A percentile compares a stretch with the other conserved stretches of the same genome.
These are phyloP conservation scores for Heptascelio sp. DNA, from an alignment of 2,888 invertebrate species.

Conservation along the genomic window DNA sequence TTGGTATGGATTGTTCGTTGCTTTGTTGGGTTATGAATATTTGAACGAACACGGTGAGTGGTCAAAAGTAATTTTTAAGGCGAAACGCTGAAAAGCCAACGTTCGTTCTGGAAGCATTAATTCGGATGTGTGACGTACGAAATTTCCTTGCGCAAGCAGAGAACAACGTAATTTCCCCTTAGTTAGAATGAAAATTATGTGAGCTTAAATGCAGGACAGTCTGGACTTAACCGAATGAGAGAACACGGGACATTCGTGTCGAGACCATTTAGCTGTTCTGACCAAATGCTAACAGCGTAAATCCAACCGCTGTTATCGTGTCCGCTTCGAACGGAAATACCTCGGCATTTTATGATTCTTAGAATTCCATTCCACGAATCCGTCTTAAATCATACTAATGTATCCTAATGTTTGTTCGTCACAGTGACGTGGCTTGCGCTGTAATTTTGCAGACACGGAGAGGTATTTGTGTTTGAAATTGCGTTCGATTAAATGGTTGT, in stretches of 20 bases:
- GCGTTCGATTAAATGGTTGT: too few relatives aligned
- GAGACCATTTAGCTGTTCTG: constrained; percentile 73
- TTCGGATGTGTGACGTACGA: constrained; percentile 48
- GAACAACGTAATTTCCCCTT: constrained; percentile 78
- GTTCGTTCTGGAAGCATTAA: constrained; percentile 45
- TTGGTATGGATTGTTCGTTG: constrained; percentile 6
- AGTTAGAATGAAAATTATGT: constrained; percentile 81
- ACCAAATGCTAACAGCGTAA: constrained; percentile 69
- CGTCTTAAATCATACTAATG: constrained; percentile 21
- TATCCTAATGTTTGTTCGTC: constrained; percentile 37
- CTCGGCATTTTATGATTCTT: constrained; percentile 52
- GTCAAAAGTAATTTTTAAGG: constrained; percentile 51
- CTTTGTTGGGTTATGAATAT: constrained; percentile 20
- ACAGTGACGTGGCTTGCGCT: too few relatives aligned
- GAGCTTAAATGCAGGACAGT: constrained; percentile 80
- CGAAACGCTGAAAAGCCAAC: constrained; percentile 18
- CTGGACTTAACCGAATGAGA: constrained; percentile 80
- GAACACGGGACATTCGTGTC: constrained; percentile 72
- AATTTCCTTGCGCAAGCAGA: constrained; percentile 78
- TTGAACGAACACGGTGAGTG: constrained; percentile 30
- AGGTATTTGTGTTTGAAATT: too few relatives aligned
- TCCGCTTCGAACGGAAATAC: constrained; percentile 49
- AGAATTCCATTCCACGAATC: constrained; percentile 21
- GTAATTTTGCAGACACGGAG: too few relatives aligned
- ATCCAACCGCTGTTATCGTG: constrained; percentile 63